Evolutionary conservation across 2,113 vertebrate species (phyloP).

Genomic region (Erpornis zantholeuca): DNA sequence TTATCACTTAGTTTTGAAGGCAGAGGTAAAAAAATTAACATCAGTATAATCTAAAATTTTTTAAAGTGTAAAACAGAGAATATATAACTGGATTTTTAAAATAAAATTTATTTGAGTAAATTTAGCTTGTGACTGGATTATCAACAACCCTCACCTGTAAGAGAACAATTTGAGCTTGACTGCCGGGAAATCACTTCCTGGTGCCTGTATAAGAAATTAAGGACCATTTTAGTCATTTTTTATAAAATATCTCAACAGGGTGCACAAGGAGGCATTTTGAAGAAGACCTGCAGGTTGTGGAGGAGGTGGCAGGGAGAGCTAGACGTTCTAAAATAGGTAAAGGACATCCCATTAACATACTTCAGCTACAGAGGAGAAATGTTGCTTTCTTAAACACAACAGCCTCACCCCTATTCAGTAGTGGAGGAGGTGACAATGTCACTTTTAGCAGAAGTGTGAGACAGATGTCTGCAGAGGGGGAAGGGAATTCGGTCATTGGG

Average conservation of each 20-base stretch:
- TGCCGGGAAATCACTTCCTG: background rate
- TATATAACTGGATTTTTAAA: background rate
- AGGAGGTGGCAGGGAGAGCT: background rate
- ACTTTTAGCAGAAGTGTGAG: background rate
- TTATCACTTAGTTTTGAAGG: background rate
- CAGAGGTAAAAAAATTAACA: background rate
- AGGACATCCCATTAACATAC: background rate
- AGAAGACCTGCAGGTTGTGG: background rate
- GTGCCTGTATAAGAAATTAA: background rate
- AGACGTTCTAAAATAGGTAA: background rate
- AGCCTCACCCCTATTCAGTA: background rate
- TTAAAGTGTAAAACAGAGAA: background rate
- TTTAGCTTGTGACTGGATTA: background rate
- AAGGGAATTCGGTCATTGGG: background rate
- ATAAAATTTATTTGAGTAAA: background rate
- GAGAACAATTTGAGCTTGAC: background rate
- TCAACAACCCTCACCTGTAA: background rate
- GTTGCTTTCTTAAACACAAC: background rate
- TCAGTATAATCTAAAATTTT: background rate
- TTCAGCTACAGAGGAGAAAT: background rate
- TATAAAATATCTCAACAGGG: fast-evolving
- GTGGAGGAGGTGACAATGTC: background rate
- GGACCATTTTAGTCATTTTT: background rate
- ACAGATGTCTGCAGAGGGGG: background rate
- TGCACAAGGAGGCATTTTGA: background rate